These are phyloP conservation scores for Passer domesticus DNA, from an alignment of 2,113 vertebrate species.

Conservation along the genomic window DNA sequence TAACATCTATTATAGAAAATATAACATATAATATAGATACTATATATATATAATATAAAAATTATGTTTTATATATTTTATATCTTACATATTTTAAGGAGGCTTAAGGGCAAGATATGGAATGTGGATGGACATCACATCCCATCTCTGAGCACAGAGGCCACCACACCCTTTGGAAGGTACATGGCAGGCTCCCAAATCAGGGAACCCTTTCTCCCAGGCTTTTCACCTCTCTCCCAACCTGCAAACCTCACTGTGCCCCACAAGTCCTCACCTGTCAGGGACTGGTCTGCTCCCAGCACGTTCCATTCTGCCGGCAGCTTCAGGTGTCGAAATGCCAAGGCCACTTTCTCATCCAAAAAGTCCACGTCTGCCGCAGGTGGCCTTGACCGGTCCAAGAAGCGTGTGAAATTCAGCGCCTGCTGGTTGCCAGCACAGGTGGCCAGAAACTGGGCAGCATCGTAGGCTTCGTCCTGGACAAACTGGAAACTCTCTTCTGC, in stretches of 20 bases:
- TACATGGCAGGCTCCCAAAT: accelerated
- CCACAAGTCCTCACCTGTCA: conserved; percentile 62
- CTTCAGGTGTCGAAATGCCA: conserved; percentile 87
- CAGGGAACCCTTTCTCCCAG: neutral
- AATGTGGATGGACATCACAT: neutral
- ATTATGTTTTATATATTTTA: too few species aligned
- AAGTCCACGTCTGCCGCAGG: conserved; percentile 84
- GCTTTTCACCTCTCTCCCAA: neutral
- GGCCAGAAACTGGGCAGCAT: conserved; percentile 93
- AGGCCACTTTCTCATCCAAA: conserved; percentile 86
- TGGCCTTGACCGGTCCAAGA: conserved; percentile 86
- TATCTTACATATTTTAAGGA: neutral
- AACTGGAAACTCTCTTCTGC: conserved; percentile 86
- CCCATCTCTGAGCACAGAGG: accelerated
- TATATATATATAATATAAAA: neutral
- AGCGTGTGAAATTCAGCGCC: conserved; percentile 85
- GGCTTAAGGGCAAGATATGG: neutral
- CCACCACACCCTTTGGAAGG: neutral
- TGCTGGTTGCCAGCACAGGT: conserved; percentile 85
- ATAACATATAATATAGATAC: too few species aligned
- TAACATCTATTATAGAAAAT: too few species aligned
- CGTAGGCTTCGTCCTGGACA: conserved; percentile 89
- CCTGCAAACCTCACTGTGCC: accelerated
- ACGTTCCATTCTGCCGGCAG: conserved; percentile 90
- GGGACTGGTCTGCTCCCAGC: conserved; percentile 76